These are phyloP conservation scores for Microcebus griseorufus DNA, from an alignment of 2,113 vertebrate species.

Conservation along the genomic window DNA sequence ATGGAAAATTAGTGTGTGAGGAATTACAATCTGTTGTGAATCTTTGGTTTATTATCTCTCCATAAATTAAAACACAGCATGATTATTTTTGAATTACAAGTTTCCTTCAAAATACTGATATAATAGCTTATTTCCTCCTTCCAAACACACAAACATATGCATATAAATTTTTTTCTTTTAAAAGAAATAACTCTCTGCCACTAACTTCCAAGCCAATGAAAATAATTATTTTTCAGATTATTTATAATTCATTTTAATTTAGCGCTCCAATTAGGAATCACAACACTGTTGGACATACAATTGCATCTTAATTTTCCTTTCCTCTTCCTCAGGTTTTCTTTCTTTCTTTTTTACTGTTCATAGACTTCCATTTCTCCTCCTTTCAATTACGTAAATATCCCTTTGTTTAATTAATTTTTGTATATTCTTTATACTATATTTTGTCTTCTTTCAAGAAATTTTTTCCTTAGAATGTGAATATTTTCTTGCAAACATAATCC, in stretches of 20 bases:
- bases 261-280: not conserved
- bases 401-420: not conserved
- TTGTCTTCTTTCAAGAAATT: not conserved
- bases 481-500: not conserved
- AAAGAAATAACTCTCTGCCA: not conserved
- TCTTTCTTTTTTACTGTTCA: not conserved
- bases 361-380: not conserved
- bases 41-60: not conserved
- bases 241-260: not conserved
- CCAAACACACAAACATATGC: not conserved
- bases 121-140: not conserved
- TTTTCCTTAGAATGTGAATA: slow-evolving; percentile 3
- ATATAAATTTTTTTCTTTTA: not conserved
- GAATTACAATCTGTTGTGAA: not conserved
- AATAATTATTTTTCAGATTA: slow-evolving; percentile 18
- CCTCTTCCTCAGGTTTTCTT: not conserved
- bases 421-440: not conserved
- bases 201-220: not conserved
- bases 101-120: not conserved
- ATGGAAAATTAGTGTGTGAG: not conserved
- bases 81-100: not conserved
- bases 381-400: not conserved
- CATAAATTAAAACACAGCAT: not conserved
- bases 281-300: not conserved
- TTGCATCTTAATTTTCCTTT: not conserved